Percentiles rank a stretch among this genome's conserved stretches.
These are phyloP conservation scores for Thaleichthys pacificus DNA, from an alignment of 2,797 vertebrate species.

Conservation along the genomic window DNA sequence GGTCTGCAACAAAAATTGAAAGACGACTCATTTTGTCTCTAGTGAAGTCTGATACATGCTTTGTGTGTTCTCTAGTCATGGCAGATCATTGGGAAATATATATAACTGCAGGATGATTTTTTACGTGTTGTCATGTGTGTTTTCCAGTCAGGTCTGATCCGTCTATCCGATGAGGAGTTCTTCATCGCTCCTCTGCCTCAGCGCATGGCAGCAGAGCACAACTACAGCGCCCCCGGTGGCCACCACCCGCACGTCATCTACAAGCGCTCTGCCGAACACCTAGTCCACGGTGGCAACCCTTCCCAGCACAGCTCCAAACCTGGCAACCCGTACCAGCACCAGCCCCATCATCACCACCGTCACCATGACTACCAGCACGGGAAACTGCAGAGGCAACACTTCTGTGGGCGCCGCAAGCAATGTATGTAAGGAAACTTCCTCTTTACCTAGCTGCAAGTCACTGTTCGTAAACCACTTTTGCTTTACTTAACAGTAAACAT, in stretches of 20 bases:
- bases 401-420: conserved; percentile 98
- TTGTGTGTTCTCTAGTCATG: conserved; percentile 15
- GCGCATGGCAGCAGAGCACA: conserved; percentile 85
- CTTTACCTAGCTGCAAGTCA: conserved; percentile 28
- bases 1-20: background rate
- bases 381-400: conserved; percentile 86
- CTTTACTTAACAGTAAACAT: background rate
- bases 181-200: conserved; percentile 89
- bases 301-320: conserved; percentile 34
- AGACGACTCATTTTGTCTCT: background rate
- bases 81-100: background rate
- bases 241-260: conserved; percentile 94
- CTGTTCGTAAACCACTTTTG: background rate
- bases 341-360: conserved; percentile 41
- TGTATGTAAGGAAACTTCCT: conserved; percentile 97
- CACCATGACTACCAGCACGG: conserved; percentile 68
- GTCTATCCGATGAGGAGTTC: conserved; percentile 84
- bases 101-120: no score
- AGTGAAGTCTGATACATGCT: background rate
- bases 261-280: conserved; percentile 85
- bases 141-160: conserved; percentile 91
- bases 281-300: conserved; percentile 64
- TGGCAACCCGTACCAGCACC: conserved; percentile 28
- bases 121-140: conserved; percentile 41
- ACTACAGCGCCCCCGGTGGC: conserved; percentile 83